phyloP scores from a whole-genome alignment of 2,113 vertebrate genomes.

The Oncorhynchus tshawytscha region DNA sequence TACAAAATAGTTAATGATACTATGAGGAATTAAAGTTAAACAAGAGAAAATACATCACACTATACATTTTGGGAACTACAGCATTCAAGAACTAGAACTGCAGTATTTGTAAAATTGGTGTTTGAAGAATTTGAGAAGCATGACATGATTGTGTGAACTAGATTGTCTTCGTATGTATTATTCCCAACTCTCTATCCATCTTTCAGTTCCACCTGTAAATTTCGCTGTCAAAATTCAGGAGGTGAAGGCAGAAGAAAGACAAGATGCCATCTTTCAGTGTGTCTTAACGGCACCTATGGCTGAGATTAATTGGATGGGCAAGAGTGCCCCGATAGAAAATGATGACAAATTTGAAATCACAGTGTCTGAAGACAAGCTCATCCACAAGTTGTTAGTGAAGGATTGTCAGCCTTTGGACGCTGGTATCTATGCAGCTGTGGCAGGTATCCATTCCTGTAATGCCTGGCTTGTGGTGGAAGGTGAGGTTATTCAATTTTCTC shows the following conservation, averaged over 20 bases:
- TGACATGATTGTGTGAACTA: no score
- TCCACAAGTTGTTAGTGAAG: slow-evolving; percentile 77
- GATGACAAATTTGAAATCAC: slow-evolving; percentile 74
- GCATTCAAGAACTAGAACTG: no score
- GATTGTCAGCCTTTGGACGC: slow-evolving; percentile 73
- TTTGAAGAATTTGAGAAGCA: no score
- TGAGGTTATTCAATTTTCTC: slow-evolving; percentile 55
- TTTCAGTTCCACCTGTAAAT: slow-evolving; percentile 76
- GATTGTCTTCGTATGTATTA: neutral
- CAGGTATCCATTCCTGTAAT: slow-evolving; percentile 78
- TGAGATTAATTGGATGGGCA: slow-evolving; percentile 76
- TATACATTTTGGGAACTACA: neutral
- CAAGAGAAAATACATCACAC: no score
- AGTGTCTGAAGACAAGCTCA: slow-evolving; percentile 79
- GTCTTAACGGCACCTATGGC: slow-evolving; percentile 72
- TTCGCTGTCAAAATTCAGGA: slow-evolving; percentile 77
- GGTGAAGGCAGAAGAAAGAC: slow-evolving; percentile 69
- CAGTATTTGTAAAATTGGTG: no score
- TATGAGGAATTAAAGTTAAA: no score
- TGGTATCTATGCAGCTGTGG: slow-evolving; percentile 80
- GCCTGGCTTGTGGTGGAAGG: slow-evolving; percentile 86
- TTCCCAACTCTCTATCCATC: neutral
- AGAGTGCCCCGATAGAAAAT: slow-evolving; percentile 58
- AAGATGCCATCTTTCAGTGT: slow-evolving; percentile 78
- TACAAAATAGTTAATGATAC: no score